Base-by-base conservation (phyloP, 2,888 invertebrate genomes). In the Falcaria lacertinaria region DNA sequence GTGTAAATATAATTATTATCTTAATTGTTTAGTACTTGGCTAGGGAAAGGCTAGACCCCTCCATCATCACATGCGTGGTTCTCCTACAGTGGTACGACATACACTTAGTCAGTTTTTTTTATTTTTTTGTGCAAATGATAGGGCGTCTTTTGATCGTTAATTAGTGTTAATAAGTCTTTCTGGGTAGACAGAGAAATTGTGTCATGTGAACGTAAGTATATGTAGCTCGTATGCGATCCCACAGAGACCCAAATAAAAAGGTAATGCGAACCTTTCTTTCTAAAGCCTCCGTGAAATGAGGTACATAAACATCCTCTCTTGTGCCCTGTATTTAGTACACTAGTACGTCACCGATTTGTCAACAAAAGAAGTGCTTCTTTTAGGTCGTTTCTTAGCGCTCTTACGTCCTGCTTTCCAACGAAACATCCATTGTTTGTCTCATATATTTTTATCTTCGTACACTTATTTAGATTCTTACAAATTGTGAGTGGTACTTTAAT, bases 301-400 rank as follows among this genome's bases (percentile, higher is more conserved):
- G 25, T 2, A 28, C 28, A 11, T 7, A 28, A 28, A 11, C 11
- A 28, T 28, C 28, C 28, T 28, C 11, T 11, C 28, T 28, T 28
- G 28, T 28, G 28, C 11, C 28, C 28, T 28, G 11, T 11, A 28
- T 28, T 28, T 28, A 28, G 28, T 28, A 28, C 11, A 28, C 22
- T 11, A 37, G 16, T 36, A 14, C 37, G 19, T 13, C 15, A 13
- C 15, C 7, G 14, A 37, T 22, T 37, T 37, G 37, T 37, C 22
- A 22, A 22, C 37, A 37, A 37, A 37, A 22, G 37, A 37, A 13
- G 15, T 22, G 28, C 11, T 28, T 37, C 22, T 22, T 37, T 37
- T 22, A 22, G 37, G 14, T 14, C 22, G 37, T 36, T 36, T 19
- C 19, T 36, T n/a, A n/a, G n/a, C 35, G n/a, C 19, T 35, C 17